Evolutionary conservation across 2,113 vertebrate genomes (phyloP), one percentile per base, ranked within the genome.

Genomic region (Apeltes quadracus): DNA sequence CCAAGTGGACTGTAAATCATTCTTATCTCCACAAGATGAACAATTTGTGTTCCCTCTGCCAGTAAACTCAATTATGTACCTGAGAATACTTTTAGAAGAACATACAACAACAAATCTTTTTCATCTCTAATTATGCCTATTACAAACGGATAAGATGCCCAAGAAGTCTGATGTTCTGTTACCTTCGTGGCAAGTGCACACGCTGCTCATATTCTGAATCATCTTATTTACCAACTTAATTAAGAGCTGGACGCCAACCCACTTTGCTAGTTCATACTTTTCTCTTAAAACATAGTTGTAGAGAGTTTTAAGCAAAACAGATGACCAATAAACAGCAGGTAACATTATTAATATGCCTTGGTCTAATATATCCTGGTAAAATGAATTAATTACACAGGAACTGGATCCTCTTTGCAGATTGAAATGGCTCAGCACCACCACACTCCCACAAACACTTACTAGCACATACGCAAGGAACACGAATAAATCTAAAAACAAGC

Each of bases 1-100:
- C 73, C 66, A 76, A 88, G 75, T 65, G 69, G 56, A 81, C 82
- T 74, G 84, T 83, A 90, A 88, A 88, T 86, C 78, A 86, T 58
- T 56, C 84, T 88, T 91, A 92, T 91, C 85, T 89, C 54, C 48
- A 57, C 2, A 50, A 87, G 87, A 91, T 88, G 83, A 88, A 90
- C 87, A 73, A 79, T 78, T 85, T 83, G 76, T 84, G 90, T 91
- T 83, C 79, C 75, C 72, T 41, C 63, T 67, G 84, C 73, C 61
- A 69, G 87, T 84, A 90, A 88, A 88, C 85, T 90, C 81, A 88
- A 87, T 89, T 90, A 88, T 87, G 78, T 81, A 88, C 87, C 72
- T 70, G 69, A 85, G 84, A 83, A 81, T 79, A 64, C 71, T 84
- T 88, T 86, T 78, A 70, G 71, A 81, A 72, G 81, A 89, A 84